Evolutionary conservation across 2,113 vertebrate species (phyloP).

Genomic region (Cyanoliseus patagonus): DNA sequence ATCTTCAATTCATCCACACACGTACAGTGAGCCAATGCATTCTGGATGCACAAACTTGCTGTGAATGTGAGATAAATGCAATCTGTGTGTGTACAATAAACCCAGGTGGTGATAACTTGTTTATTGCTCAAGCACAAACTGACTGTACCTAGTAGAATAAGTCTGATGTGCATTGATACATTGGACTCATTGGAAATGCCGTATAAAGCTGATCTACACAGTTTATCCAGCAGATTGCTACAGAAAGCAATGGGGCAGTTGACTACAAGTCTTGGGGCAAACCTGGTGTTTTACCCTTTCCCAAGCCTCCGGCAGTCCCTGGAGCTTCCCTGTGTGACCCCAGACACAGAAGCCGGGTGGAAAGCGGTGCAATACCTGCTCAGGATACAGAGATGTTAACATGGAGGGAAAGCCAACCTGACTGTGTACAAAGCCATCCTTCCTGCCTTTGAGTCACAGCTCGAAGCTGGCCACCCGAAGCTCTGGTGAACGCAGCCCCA

Average conservation of each 20-base stretch:
- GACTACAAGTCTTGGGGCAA: neutral
- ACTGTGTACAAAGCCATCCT: rapidly evolving
- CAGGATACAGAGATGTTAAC: no score
- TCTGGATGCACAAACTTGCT: neutral
- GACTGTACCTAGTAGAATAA: neutral
- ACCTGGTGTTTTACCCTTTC: neutral
- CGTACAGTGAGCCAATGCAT: neutral
- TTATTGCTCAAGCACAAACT: neutral
- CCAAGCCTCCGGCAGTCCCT: neutral
- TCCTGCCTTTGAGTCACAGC: neutral
- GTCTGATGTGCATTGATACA: neutral
- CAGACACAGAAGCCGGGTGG: neutral
- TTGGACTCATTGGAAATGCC: neutral
- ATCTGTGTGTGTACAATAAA: neutral
- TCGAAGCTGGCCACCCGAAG: neutral
- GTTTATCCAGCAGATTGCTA: neutral
- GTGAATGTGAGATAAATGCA: neutral
- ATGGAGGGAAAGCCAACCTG: neutral
- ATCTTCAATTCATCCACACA: neutral
- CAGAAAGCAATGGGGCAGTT: neutral
- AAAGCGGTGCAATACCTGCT: neutral
- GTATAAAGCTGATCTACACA: neutral
- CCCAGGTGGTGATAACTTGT: rapidly evolving
- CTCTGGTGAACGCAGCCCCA: neutral
- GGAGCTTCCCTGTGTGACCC: rapidly evolving